Conservation (phyloP, 1,140 invertebrate genomes). For the Cherax quadricarinatus region DNA sequence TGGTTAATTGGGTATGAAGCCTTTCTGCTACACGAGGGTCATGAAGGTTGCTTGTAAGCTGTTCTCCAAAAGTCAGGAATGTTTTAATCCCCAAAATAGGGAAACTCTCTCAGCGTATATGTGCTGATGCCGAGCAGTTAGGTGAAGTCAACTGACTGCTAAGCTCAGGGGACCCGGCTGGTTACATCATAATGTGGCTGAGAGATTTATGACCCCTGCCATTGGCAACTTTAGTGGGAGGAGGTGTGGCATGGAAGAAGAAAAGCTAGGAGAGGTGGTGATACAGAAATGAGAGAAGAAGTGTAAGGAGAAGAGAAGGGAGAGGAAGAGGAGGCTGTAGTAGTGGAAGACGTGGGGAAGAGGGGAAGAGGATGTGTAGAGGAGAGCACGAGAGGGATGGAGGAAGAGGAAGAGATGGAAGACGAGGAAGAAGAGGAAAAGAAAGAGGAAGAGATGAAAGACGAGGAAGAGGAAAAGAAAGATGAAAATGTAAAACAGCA, state of each 20-base stretch:
- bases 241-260: background rate
- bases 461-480: too few relatives aligned
- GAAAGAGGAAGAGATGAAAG: too few relatives aligned
- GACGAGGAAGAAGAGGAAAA: too few relatives aligned
- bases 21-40: too few relatives aligned
- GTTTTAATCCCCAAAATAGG: too few relatives aligned
- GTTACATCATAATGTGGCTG: constrained; percentile 43
- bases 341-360: background rate
- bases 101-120: too few relatives aligned
- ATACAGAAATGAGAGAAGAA: background rate
- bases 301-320: background rate
- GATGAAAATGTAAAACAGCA: too few relatives aligned
- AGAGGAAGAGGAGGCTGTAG: background rate
- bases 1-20: too few relatives aligned
- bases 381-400: background rate
- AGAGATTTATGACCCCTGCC: constrained; percentile 35
- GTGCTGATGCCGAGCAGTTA: too few relatives aligned
- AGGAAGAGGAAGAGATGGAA: background rate
- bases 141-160: background rate
- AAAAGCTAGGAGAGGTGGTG: background rate
- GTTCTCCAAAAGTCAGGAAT: too few relatives aligned
- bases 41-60: too few relatives aligned
- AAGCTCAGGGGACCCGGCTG: background rate
- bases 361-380: background rate
- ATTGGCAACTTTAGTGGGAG: constrained; percentile 36